Base-by-base conservation (phyloP, 1,140 invertebrate genomes). In the Sesamia nonagrioides region DNA sequence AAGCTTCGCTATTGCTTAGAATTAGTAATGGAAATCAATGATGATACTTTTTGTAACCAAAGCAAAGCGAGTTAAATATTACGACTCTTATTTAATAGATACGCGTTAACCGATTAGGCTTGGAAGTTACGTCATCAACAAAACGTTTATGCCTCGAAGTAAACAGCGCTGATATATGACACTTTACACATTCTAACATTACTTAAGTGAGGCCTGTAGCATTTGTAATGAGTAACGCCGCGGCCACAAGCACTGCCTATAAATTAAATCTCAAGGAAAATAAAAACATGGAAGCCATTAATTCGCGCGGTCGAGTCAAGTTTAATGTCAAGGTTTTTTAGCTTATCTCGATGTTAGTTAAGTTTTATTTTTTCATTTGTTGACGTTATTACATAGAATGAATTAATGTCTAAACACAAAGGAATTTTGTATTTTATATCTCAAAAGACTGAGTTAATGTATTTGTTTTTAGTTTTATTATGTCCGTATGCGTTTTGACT, bases 201-300 rank as follows among this genome's bases (percentile, higher is more conserved):
- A 91, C 86, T 91, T 88, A 91, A 89, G 86, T 84, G 83, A 84
- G 86, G 84, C 83, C 87, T 84, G 85, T 84, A 88, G 89, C 91
- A 93, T 93, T 93, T 89, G 92, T 92, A 91, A 92, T 91, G 91
- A 93, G 91, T 92, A 89, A 92, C 89, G 89, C 89, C 84, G 83
- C 83, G 87, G 85, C 84, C 82, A 85, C 87, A 89, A 92, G 84
- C 90, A 86, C 82, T 89, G 91, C 85, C 92, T 89, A 94, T 95
- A 93, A 95, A 95, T 95, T 93, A 93, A 92, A 94, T 95, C 92
- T 94, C 92, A 94, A 94, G 92, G 92, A 94, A 94, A 94, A 94
- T 94, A 92, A 94, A 94, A 94, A 94, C 93, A 92, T 92, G 91
- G 93, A 94, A 93, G 91, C 91, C 92, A 95, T 95, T 95, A 94